Percentiles rank a stretch among this genome's conserved stretches.
Conservation (phyloP, 1,140 invertebrate species). For the Chymomyza costata region DNA sequence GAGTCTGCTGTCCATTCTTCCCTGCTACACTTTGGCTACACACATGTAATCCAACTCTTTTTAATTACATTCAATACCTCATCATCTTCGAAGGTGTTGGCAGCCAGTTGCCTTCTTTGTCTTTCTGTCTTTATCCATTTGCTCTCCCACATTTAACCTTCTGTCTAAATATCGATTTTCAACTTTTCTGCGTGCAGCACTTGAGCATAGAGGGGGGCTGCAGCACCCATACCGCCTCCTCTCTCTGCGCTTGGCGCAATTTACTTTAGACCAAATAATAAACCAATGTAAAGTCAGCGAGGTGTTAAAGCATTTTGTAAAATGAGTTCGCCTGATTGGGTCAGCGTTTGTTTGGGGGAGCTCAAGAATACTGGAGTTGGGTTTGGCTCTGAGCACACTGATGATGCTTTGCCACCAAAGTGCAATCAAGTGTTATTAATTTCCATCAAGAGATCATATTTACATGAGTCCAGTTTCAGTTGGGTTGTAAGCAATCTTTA, state of each 20-base stretch:
- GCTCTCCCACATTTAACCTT: too few species aligned
- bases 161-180: conserved; percentile 66
- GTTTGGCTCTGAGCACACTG: background rate
- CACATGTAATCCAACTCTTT: conserved; percentile 68
- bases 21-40: background rate
- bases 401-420: conserved; percentile 2
- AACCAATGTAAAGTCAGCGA: conserved; percentile 41
- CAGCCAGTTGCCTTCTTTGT: conserved; percentile 21
- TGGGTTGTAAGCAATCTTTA: too few species aligned
- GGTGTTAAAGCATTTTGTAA: conserved; percentile 68
- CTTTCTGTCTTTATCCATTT: too few species aligned
- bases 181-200: conserved; percentile 9
- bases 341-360: conserved; percentile 1
- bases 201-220: background rate
- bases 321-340: background rate
- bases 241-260: too few species aligned
- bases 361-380: background rate
- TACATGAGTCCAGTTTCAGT: too few species aligned
- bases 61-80: conserved; percentile 69
- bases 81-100: conserved; percentile 32
- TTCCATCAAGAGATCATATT: conserved; percentile 48
- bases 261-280: conserved; percentile 6
- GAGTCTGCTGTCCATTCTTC: background rate
- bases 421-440: conserved; percentile 60
- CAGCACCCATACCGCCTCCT: too few species aligned